Evolutionary conservation across 2,888 invertebrate species (phyloP), one percentile per base, ranked within the genome.

Genomic region (Elegia similella): DNA sequence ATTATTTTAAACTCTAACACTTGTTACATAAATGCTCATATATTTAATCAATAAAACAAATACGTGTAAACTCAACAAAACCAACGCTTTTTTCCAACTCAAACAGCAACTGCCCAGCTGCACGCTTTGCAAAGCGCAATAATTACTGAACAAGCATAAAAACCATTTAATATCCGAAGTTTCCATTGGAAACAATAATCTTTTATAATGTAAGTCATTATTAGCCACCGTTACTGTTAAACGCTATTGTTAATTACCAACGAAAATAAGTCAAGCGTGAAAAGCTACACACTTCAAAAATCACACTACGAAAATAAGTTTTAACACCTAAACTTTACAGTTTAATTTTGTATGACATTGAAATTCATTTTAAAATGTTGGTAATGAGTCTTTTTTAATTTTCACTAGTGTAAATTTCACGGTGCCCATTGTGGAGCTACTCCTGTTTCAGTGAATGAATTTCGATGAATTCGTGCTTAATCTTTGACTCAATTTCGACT

Each of bases 341-440:
- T 56, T 34, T 6, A 23, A 17, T 48, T 57, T 61, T 7, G 16
- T 34, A 42, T 44, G 13, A 0, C 12, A 13, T 0, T 3, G 7
- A 34, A 17, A 34, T 44, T 32, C 34, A 62, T 48, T 56, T 3
- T 2, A 43, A 50, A 72, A 62, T 64, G 65, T 62, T 68, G 67
- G 67, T 84, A 82, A 84, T 84, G 78, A 81, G 72, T 62, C 68
- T 72, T 79, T 82, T 76, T 82, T 78, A 76, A 74, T 74, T 80
- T 80, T 72, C 75, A 75, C 78, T 77, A 75, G 75, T 72, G 73
- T 69, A 67, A 73, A 84, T 84, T 84, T 83, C 80, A 85, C 78
- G 79, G 73, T 67, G 44, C 67, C 75, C 75, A 74, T 84, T 82
- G 82, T 82, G 65, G 67, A 66, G 56, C 67, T 68, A 82, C 82